Base-by-base conservation (phyloP, 1,140 invertebrate species). In the Trachymyrmex septentrionalis region DNA sequence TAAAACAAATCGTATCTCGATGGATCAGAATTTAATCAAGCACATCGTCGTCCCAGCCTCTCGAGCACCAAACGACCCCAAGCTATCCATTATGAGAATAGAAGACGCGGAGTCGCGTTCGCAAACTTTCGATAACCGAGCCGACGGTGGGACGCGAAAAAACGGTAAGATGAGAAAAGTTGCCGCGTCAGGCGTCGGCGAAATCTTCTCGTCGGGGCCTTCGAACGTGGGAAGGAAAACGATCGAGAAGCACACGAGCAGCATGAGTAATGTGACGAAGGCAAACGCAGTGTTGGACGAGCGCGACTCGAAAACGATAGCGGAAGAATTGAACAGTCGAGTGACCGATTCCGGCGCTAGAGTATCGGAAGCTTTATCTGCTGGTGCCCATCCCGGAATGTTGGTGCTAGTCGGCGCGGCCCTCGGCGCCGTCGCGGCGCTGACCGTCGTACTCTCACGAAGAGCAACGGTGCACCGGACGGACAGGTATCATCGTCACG, bases 311-410 rank as follows among this genome's bases (percentile, higher is more conserved):
- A 94, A 93, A 27, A 93, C 93, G 53, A 92, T 94, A 30, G 93
- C 94, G 27, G 89, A 95, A 85, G 93, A 95, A 86, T 76, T 95
- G 82, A 94, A 93, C 86, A 82, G 94, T 72, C 91, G 95, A 90
- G 94, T 92, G 5, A 93, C 91, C 9, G 92, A 95, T 72, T 92
- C 93, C 1, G 93, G 92, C 7, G 93, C 92, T 0, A 80, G 92
- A 38, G 66, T 93, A 2, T 90, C 90, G 21, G 93, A 93, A 50
- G 90, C 92, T 53, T 76, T 91, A 9, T 90, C 91, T 14, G 92
- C 85, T 5, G 94, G 93, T 6, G 91, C 95, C 12, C 96, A 96
- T 93, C 96, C 96, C 0, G 96, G 96, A 14, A 95, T 96, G 95
- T 78, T 96, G 72, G 92, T 96, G 14, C 90, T 96, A 5, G 93